phyloP scores from a whole-genome alignment of 1,140 invertebrate species.

The Antheraea pernyi region DNA sequence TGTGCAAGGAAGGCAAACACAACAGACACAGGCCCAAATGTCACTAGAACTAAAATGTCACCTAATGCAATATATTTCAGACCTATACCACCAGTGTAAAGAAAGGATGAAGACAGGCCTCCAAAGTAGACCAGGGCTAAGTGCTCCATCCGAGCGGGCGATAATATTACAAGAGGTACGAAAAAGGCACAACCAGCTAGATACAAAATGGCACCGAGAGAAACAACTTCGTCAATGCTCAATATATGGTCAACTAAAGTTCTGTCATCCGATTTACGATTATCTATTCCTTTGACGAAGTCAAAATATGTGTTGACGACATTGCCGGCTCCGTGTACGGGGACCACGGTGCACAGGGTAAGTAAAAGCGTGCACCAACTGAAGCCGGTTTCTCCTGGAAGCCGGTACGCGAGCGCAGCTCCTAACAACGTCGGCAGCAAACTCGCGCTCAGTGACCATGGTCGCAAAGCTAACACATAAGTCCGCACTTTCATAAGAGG shows the following conservation, averaged over 20 bases:
- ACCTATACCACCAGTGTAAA: constrained; percentile 96
- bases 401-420: constrained; percentile 91
- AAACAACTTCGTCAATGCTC: constrained; percentile 91
- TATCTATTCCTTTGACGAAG: constrained; percentile 95
- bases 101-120: constrained; percentile 95
- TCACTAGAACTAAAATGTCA: constrained; percentile 93
- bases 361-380: constrained; percentile 88
- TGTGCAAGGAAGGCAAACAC: constrained; percentile 96
- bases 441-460: constrained; percentile 96
- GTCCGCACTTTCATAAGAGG: constrained; percentile 91
- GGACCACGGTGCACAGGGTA: constrained; percentile 91
- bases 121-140: constrained; percentile 96
- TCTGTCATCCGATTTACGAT: constrained; percentile 94
- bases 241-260: constrained; percentile 95
- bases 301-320: constrained; percentile 98
- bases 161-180: constrained; percentile 87
- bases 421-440: constrained; percentile 94
- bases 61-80: constrained; percentile 96
- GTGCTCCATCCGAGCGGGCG: constrained; percentile 95
- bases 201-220: constrained; percentile 92
- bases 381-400: constrained; percentile 85
- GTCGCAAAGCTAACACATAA: constrained; percentile 91
- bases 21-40: constrained; percentile 97
- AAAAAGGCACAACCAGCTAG: constrained; percentile 93
- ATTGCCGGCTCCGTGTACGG: constrained; percentile 96